phyloP scores from a whole-genome alignment of 2,113 vertebrate genomes.

The Cyanoderma ruficeps region DNA sequence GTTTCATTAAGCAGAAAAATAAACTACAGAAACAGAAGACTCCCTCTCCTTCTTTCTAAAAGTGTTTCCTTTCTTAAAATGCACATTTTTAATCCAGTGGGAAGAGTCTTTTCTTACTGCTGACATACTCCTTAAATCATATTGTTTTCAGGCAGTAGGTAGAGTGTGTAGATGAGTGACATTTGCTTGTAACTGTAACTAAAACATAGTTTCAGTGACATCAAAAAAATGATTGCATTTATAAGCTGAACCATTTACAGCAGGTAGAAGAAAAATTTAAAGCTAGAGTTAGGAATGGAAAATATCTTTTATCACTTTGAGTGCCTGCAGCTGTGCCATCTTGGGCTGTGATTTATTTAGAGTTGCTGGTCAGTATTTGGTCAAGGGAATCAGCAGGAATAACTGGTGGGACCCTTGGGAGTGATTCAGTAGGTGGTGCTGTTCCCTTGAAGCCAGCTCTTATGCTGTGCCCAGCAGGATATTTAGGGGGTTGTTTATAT shows the following conservation, averaged over 20 bases:
- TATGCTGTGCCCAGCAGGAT: neutral
- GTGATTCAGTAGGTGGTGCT: neutral
- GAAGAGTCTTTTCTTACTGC: slow-evolving; percentile 70
- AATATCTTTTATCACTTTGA: neutral
- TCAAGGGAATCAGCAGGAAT: neutral
- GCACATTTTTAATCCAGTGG: slow-evolving; percentile 68
- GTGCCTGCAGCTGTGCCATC: neutral
- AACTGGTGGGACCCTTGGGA: neutral
- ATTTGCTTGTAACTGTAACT: slow-evolving; percentile 65
- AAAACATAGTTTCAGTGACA: slow-evolving; percentile 66
- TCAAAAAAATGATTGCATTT: slow-evolving; percentile 50
- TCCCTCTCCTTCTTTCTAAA: slow-evolving; percentile 62
- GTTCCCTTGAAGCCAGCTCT: neutral
- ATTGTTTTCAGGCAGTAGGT: slow-evolving; percentile 67
- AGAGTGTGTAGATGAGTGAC: slow-evolving; percentile 66
- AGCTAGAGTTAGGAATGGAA: neutral
- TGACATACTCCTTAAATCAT: slow-evolving; percentile 68
- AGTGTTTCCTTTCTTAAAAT: slow-evolving; percentile 68
- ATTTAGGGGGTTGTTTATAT: neutral
- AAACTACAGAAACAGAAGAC: slow-evolving; percentile 69
- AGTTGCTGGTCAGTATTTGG: neutral
- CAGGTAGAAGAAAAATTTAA: slow-evolving; percentile 2
- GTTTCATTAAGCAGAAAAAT: slow-evolving; percentile 72
- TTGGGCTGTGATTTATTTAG: neutral
- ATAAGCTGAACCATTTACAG: slow-evolving; percentile 37